Percentiles rank a stretch among this genome's conserved stretches.
Conservation (phyloP, 2,797 vertebrate genomes). For the Periparus ater region DNA sequence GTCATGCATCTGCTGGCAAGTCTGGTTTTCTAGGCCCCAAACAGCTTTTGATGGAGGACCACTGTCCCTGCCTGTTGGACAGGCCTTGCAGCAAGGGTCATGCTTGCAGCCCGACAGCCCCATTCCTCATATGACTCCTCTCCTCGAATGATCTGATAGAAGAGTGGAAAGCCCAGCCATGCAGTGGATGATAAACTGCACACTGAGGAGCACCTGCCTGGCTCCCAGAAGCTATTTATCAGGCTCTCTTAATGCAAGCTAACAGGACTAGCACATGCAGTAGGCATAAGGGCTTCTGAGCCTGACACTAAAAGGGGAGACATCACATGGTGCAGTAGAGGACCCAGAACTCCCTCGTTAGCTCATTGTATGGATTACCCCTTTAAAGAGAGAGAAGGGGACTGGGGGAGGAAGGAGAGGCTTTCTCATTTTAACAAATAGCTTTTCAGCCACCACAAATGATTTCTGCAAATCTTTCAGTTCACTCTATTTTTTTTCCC, state of each 20-base stretch:
- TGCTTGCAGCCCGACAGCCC: not conserved
- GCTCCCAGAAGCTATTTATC: conserved; percentile 49
- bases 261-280: conserved; percentile 54
- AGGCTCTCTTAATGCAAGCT: conserved; percentile 44
- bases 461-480: conserved; percentile 26
- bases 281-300: conserved; percentile 29
- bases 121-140: not conserved
- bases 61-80: not conserved
- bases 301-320: conserved; percentile 13
- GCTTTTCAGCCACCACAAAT: conserved; percentile 53
- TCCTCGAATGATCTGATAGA: not conserved
- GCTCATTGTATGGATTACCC: conserved; percentile 29
- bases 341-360: conserved; percentile 40
- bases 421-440: conserved; percentile 43
- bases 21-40: not conserved
- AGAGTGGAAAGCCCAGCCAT: conserved; percentile 37
- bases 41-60: not conserved
- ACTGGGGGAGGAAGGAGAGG: not conserved
- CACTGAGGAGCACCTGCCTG: not conserved
- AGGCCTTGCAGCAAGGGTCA: not conserved
- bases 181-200: conserved; percentile 37
- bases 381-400: conserved; percentile 1
- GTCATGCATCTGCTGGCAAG: not conserved
- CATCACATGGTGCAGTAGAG: conserved; percentile 1
- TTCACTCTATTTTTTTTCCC: not conserved